phyloP scores from a whole-genome alignment of 2,113 vertebrate genomes.

The Sisor rabdophorus region DNA sequence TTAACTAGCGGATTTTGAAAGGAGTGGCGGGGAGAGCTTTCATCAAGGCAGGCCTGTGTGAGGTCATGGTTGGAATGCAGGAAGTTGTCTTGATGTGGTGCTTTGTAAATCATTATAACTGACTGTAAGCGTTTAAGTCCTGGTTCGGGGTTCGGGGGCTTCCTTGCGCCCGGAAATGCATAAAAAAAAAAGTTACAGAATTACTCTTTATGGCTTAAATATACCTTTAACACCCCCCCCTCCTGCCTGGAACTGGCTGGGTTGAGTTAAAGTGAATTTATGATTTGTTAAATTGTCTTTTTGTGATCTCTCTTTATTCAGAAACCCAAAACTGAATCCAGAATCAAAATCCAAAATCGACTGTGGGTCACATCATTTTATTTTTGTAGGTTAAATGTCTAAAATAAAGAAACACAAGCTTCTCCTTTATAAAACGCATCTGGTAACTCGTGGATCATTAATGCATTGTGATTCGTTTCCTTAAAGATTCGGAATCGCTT shows the following conservation, averaged over 20 bases:
- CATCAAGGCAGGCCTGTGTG: slow-evolving; percentile 44
- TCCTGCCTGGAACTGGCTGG: slow-evolving; percentile 23
- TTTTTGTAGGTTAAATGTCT: too few relatives aligned
- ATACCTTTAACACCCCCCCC: background rate
- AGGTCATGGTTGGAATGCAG: slow-evolving; percentile 50
- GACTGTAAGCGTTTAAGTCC: slow-evolving; percentile 35
- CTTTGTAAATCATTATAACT: slow-evolving; percentile 48
- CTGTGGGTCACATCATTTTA: too few relatives aligned
- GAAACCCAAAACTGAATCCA: background rate
- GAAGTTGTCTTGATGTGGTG: slow-evolving; percentile 49
- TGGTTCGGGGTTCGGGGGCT: background rate
- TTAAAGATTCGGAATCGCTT: too few relatives aligned
- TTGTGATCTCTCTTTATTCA: background rate
- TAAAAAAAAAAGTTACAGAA: background rate
- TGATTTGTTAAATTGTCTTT: background rate
- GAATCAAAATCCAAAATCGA: too few relatives aligned
- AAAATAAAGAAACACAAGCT: too few relatives aligned
- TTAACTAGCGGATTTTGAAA: slow-evolving; percentile 28
- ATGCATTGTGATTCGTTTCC: too few relatives aligned
- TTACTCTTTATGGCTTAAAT: slow-evolving; percentile 1
- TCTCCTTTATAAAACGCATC: too few relatives aligned
- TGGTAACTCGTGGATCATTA: too few relatives aligned
- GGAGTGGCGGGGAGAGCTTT: slow-evolving; percentile 38
- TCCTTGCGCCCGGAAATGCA: background rate
- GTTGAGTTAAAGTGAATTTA: background rate